Evolutionary conservation across 2,888 invertebrate species (phyloP), one percentile per base, ranked within the genome.

Genomic region (Cephus spinipes): DNA sequence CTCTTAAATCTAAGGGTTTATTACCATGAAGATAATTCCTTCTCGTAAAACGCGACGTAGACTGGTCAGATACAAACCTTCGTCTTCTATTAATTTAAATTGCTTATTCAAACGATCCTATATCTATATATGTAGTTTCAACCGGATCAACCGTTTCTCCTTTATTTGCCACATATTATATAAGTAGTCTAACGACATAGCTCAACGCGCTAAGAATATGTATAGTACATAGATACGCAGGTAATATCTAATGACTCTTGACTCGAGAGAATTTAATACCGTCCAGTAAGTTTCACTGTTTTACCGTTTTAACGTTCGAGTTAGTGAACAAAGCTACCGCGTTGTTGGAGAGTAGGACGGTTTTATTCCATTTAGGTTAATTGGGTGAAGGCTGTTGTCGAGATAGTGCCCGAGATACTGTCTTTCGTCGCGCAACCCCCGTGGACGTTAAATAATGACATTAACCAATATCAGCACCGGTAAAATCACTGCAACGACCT

Each of bases 311-410:
- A 55, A 55, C 55, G 23, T 55, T 55, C 55, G 9, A 9, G 55
- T 9, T 55, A 55, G 55, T 9, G 55, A 55, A 55, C 55, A 55
- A 55, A 55, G 9, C 55, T 55, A 9, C 55, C 23, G 23, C 55
- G 55, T 23, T 11, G 71, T 71, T 1, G 69, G 68, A 74, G 73
- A 69, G 74, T 69, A 68, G 74, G 36, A 68, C 36, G 69, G 77
- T 74, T 74, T 77, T 74, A 74, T 77, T 74, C 73, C 77, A 74
- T 77, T 77, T 74, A 73, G 73, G 77, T 77, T 77, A 77, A 77
- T 77, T 74, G 77, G 77, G 34, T 77, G 74, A 77, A 69, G 32
- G 55, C 23, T 55, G 55, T 55, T 23, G 55, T 9, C 55, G 23
- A 55, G 55, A 55, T 55, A 55, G 55, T 55, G 23, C 55, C 23